Evolutionary conservation across 2,113 vertebrate species (phyloP), one percentile per base, ranked within the genome.

Genomic region (Ageneiosus marmoratus): DNA sequence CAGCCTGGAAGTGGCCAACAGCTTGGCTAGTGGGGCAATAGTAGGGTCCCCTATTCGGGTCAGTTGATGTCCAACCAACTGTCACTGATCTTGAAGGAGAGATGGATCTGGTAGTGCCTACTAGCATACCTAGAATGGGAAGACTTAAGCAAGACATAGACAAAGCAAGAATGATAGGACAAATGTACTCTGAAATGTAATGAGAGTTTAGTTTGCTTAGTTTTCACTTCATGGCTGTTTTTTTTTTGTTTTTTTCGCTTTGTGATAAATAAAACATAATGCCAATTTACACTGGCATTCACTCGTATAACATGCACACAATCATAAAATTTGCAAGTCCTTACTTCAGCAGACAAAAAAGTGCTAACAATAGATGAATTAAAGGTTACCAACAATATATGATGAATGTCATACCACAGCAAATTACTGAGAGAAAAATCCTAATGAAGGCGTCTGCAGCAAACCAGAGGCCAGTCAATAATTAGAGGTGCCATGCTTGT

Each of bases 291-390:
- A 72, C 62, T 16, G 63, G 63, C 55, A 46, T 69, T 75, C 32
- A 5, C 60, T 78, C 51, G n/a, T 29, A 53, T 80, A 75, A 51
- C 50, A 2, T 44, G 67, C 80, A 75, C n/a, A 48, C 32, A 41
- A 27, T 69, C 51, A 76, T 50, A 51, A 77, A 79, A 82, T 90
- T 85, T 88, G 91, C 89, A 88, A 86, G 93, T 90, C 85, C 92
- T 90, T 86, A 95, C 90, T 92, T 89, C 93, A 94, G 93, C 94
- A 95, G 92, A 94, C 92, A 76, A 48, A 69, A 94, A 97, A 96
- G 90, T 95, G 95, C 96, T 93, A 96, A 95, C 96, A 96, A 92
- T 92, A 92, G 94, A 94, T 94, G 93, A 96, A 96, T 95, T 96
- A 96, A 97, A 98, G 96, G 95, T 97, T 96, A 96, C 78, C 58